Evolutionary conservation across 2,888 invertebrate genomes (phyloP), one percentile per base, ranked within the genome.

Genomic region (Heliconius hortense): DNA sequence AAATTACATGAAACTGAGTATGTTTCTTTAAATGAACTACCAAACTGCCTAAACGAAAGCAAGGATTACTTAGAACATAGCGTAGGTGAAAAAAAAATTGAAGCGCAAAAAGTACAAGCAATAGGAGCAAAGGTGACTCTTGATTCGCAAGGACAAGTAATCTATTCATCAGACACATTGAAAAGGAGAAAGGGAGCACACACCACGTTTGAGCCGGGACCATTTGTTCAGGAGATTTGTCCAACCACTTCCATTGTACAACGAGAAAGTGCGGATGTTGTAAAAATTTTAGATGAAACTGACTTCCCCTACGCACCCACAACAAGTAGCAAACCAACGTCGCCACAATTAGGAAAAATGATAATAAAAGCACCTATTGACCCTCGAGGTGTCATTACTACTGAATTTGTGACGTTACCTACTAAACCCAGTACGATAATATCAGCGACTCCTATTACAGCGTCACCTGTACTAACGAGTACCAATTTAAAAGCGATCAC

Each of bases 171-270:
- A 28, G 98, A 98, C 83, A 98, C 97, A 85, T 91, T 98, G 79
- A 96, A 96, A 86, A 94, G 97, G 82, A 94, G 96, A 80, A 97
- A 97, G 94, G 96, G 96, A 77, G 96, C 97, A 24, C 97, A 97
- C 85, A 97, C 97, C 59, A 97, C 97, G 53, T 98, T 98, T 85
- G 97, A 97, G 92, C 98, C 98, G 75, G 98, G 98, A 81, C 97
- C 97, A 64, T 97, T 96, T 87, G 97, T 97, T 35, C 97, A 97
- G 90, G 96, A 95, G 83, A 88, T 93, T 72, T 84, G 87, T 72
- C 91, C 92, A n/a, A 92, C 92, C 2, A 89, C 88, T 60, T 84
- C 90, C 48, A 82, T 90, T 18, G 89, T 94, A 74, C 89, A 91
- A 82, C 86, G 91, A 68, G 92, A 92, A 86, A 90, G 86, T 24